These are phyloP conservation scores for Dasysyrphus tricinctus DNA, from an alignment of 2,888 invertebrate genomes.

Conservation along the genomic window DNA sequence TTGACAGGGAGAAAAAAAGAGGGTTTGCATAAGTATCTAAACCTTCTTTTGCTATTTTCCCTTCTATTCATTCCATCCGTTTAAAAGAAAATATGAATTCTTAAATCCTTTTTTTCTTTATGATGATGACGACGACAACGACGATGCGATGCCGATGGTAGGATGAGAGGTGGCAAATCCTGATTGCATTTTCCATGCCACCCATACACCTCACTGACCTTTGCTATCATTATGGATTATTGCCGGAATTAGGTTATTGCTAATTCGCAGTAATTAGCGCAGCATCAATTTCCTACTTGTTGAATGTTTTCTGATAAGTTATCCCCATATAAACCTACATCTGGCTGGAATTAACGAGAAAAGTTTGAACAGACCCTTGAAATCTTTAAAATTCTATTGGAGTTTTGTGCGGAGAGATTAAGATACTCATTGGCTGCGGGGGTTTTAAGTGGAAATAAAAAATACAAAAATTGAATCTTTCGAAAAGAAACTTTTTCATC, in stretches of 20 bases:
- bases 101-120: constrained; percentile 43
- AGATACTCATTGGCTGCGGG: constrained; percentile 40
- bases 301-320: constrained; percentile 21
- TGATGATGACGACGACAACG: background rate
- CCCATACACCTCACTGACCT: constrained; percentile 8
- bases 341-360: constrained; percentile 31
- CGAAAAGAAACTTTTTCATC: constrained; percentile 36
- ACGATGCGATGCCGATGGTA: background rate
- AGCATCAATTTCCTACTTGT: constrained; percentile 42
- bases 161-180: constrained; percentile 25
- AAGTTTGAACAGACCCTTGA: constrained; percentile 40
- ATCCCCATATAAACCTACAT: background rate
- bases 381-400: constrained; percentile 25
- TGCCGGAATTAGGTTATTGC: background rate
- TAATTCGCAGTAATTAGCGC: constrained; percentile 44
- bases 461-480: background rate
- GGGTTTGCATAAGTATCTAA: constrained; percentile 37
- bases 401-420: constrained; percentile 48
- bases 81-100: constrained; percentile 35
- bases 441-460: background rate
- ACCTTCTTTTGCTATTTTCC: constrained; percentile 21
- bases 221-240: constrained; percentile 14
- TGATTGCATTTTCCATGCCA: constrained; percentile 44
- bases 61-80: background rate
- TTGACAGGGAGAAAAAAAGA: background rate